phyloP scores from a whole-genome alignment of 1,140 invertebrate species.

The Heliconius eleuchia region DNA sequence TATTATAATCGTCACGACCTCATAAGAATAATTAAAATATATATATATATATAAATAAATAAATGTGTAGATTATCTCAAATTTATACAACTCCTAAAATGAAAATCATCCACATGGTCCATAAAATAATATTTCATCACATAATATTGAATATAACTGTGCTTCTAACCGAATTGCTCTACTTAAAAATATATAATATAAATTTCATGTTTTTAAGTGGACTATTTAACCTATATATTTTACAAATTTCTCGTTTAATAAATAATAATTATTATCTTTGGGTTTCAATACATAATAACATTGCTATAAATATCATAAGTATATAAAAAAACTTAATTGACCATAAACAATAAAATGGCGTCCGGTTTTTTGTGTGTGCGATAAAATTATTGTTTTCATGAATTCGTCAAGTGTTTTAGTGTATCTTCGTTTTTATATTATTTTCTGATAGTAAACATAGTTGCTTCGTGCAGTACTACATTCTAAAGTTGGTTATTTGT shows the following conservation, averaged over 20 bases:
- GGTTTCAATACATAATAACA: neutral
- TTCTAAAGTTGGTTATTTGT: slow-evolving; percentile 25
- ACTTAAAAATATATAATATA: too few relatives aligned
- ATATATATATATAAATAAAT: too few relatives aligned
- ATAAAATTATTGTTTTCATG: slow-evolving; percentile 76
- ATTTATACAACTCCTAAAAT: neutral
- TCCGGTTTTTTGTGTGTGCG: slow-evolving; percentile 80
- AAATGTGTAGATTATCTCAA: too few relatives aligned
- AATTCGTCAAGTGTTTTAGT: slow-evolving; percentile 50
- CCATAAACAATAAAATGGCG: slow-evolving; percentile 83
- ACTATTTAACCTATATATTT: too few relatives aligned
- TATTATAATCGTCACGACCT: neutral
- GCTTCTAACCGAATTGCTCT: neutral
- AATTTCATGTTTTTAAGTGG: too few relatives aligned
- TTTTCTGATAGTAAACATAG: slow-evolving; percentile 29
- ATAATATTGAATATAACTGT: too few relatives aligned
- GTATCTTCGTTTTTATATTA: slow-evolving; percentile 27
- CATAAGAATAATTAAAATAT: neutral
- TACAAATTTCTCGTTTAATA: too few relatives aligned
- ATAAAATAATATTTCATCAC: too few relatives aligned
- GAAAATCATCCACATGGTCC: neutral
- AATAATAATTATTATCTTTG: neutral
- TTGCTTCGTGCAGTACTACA: slow-evolving; percentile 40
- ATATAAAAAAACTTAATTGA: slow-evolving; percentile 50
- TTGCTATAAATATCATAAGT: neutral